Evolutionary conservation across 92 coral and sea anemone species (phyloP).

Genomic region (Plumapathes pennacea): DNA sequence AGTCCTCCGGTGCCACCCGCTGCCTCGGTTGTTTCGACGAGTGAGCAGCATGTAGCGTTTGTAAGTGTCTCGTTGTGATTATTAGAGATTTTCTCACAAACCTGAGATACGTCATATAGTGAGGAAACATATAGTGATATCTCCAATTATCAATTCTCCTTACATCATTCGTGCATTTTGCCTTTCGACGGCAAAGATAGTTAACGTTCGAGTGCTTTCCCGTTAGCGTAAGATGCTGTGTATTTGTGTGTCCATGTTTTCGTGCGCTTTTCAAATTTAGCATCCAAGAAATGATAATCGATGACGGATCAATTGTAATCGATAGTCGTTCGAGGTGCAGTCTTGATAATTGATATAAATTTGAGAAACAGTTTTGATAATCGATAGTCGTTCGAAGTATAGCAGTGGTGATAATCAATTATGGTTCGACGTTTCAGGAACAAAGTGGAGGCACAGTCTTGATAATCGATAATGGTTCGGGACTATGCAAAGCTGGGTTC

Average conservation of each 20-base stretch:
- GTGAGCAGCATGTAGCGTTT: conserved; percentile 55
- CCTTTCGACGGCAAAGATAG: no score
- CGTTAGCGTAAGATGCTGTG: no score
- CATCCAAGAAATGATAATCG: no score
- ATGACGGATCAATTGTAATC: no score
- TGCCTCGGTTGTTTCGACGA: conserved; percentile 16
- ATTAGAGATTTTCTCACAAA: neutral
- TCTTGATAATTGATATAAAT: neutral
- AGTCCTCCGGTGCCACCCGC: conserved; percentile 39
- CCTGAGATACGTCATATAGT: no score
- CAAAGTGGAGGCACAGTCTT: conserved; percentile 71
- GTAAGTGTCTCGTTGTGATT: conserved; percentile 32
- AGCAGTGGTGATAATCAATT: neutral
- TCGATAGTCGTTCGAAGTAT: neutral
- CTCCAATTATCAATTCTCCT: no score
- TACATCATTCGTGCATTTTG: no score
- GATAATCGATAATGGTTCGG: conserved; percentile 94
- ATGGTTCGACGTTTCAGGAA: conserved; percentile 36
- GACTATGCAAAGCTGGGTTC: conserved; percentile 92
- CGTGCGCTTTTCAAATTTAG: no score
- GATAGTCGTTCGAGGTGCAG: neutral
- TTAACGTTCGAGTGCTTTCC: no score
- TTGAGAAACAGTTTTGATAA: neutral
- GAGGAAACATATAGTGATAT: no score
- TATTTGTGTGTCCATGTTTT: no score